Base-by-base conservation (phyloP, 2,797 vertebrate species). In the Rhynchonycteris naso region DNA sequence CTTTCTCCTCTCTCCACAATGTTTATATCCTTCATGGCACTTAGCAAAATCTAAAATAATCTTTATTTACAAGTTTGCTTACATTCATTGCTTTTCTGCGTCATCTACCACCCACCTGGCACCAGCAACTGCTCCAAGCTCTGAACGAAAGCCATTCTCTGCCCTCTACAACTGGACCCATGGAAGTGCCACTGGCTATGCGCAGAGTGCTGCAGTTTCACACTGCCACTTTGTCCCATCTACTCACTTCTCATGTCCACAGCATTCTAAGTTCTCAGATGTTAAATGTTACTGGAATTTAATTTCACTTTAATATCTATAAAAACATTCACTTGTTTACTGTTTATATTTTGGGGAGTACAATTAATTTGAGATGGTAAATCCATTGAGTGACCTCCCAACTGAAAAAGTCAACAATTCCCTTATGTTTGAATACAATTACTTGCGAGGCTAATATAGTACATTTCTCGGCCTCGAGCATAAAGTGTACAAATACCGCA, bases 291-390 rank as follows among this genome's bases (percentile, higher is more conserved):
- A 50, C 7, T 78, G 38, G 21, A 79, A 79, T 71, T 75, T 52
- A 68, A 83, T 65, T 85, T 66, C 74, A 86, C n/a, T 72, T 87
- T 78, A 92, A 65, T 22, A 82, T 86, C 76, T 89, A 43, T 72
- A 94, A 88, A 84, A 35, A 79, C 7, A 79, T 85, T 86, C 30
- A 87, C 16, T 84, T 84, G 38, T 43, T 85, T 85, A 86, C 38
- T 65, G 16, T 24, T 89, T 38, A 24, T 61, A 90, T 80, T 69
- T 69, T 28, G n/a, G 47, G 28, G 24, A 83, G 21, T 14, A 35
- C 68, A 89, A 78, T 38, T 78, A 88, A 81, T 91, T 30, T 91
- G 54, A 90, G 35, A 81, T 54, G 54, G 58, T 83, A 72, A 87
- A 33, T 81, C 11, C 59, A 91, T 43, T 91, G 79, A 81, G 33